Evolutionary conservation across 2,113 vertebrate genomes (phyloP), one percentile per base, ranked within the genome.

Genomic region (Grallaria varia): DNA sequence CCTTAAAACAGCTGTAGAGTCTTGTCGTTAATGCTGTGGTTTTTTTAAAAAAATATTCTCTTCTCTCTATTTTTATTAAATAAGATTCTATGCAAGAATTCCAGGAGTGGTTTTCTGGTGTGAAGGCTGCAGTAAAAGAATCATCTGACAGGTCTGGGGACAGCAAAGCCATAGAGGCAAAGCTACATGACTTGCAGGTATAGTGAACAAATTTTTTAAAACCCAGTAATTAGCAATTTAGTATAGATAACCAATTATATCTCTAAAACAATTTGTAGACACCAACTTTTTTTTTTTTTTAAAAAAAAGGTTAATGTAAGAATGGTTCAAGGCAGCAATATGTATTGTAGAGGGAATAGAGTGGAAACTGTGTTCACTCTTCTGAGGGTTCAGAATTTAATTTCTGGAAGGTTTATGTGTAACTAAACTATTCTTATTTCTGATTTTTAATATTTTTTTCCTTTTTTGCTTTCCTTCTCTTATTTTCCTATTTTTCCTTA

Each of bases 101-200:
- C 93, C 98, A 98, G 68, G 97, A 98, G 37, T 99, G 99, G 99
- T 98, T 99, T 67, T 96, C 97, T 40, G 93, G 95, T 80, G 95
- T 97, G 85, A 99, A 98, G 94, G 89, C 94, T 83, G 97, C 97
- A 75, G 96, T 99, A 42, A 98, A 98, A 97, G 97, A 98, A 40
- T 98, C 98, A 81, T 98, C 98, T 80, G 98, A 98, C 77, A 98
- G 96, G 58, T 98, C 98, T 69, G 99, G 98, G 27, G 98, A 99
- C 93, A 97, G 97, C 86, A 97, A 97, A 93, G 89, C 93, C 45
- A 97, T 99, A 50, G 97, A 97, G 64, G 96, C 97, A 85, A 99
- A 98, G 86, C 97, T 99, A 62, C 97, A 97, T 14, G 98, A 98
- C 59, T 96, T 99, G 23, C 98, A 99, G 99, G 99, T 99, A 98